Percentiles rank a stretch among this genome's conserved stretches.
Conservation (phyloP, 92 coral and sea anemone species). For the Meandrina meandrites region DNA sequence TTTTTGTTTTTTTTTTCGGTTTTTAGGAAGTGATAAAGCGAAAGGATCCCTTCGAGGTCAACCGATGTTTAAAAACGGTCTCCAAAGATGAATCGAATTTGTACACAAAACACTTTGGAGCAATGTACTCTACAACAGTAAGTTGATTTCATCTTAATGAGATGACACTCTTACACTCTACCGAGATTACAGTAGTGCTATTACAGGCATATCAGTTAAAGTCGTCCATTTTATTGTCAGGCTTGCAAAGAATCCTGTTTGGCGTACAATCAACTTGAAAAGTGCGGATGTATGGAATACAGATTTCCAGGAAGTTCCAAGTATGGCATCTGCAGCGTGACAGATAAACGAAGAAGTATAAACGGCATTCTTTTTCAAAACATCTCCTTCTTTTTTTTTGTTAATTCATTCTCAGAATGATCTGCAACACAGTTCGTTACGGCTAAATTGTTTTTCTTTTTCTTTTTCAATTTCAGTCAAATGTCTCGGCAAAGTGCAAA, state of each 20-base stretch:
- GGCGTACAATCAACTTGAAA: conserved; percentile 64
- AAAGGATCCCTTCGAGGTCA: conserved; percentile 62
- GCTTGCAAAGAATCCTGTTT: conserved; percentile 82
- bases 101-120: conserved; percentile 59
- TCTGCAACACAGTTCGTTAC: too few species aligned
- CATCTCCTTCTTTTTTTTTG: background rate
- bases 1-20: too few species aligned
- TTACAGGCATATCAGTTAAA: too few species aligned
- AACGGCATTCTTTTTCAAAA: background rate
- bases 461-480: conserved; percentile 37
- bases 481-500: conserved; percentile 66
- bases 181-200: too few species aligned
- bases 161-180: too few species aligned
- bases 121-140: conserved; percentile 60
- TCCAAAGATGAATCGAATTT: conserved; percentile 46
- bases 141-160: background rate
- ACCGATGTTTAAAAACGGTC: conserved; percentile 54
- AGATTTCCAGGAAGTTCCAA: conserved; percentile 27
- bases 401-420: too few species aligned
- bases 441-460: too few species aligned
- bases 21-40: conserved; percentile 49
- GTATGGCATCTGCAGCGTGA: conserved; percentile 6
- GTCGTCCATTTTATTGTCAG: conserved; percentile 19
- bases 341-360: conserved; percentile 9
- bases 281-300: conserved; percentile 71